phyloP scores from a whole-genome alignment of 2,113 vertebrate genomes.

The Lophura nycthemera region DNA sequence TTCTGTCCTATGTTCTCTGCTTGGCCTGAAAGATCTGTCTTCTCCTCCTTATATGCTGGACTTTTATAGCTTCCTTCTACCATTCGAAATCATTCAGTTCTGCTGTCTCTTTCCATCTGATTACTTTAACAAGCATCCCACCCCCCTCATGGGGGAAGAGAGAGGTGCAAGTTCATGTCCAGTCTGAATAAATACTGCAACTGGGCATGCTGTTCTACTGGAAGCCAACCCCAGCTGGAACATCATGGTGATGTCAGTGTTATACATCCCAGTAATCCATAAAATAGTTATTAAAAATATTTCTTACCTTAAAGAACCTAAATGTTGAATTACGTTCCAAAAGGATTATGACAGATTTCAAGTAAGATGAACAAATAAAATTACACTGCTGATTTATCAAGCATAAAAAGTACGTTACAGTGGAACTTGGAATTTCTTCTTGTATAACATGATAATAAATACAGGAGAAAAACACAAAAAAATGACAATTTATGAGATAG shows the following conservation, averaged over 20 bases:
- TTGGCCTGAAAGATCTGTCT: background rate
- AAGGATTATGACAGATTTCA: background rate
- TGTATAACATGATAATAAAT: background rate
- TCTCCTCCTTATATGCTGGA: background rate
- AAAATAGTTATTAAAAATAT: background rate
- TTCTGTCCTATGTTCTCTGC: background rate
- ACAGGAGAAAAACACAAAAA: background rate
- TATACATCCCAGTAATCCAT: background rate
- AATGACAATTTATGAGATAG: background rate
- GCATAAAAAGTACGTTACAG: background rate
- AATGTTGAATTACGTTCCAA: background rate
- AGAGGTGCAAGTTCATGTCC: background rate
- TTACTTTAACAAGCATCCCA: constrained; percentile 14
- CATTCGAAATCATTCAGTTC: background rate
- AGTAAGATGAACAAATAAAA: background rate
- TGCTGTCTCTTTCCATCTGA: constrained; percentile 7
- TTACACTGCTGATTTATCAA: background rate
- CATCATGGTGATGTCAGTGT: background rate
- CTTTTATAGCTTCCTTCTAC: background rate
- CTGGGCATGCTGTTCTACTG: background rate
- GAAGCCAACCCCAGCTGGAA: background rate
- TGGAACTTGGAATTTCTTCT: background rate
- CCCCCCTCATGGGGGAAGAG: background rate
- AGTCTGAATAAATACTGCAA: background rate
- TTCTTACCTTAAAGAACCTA: background rate